Base-by-base conservation (phyloP, 1,140 invertebrate species). In the Octopus sinensis region DNA sequence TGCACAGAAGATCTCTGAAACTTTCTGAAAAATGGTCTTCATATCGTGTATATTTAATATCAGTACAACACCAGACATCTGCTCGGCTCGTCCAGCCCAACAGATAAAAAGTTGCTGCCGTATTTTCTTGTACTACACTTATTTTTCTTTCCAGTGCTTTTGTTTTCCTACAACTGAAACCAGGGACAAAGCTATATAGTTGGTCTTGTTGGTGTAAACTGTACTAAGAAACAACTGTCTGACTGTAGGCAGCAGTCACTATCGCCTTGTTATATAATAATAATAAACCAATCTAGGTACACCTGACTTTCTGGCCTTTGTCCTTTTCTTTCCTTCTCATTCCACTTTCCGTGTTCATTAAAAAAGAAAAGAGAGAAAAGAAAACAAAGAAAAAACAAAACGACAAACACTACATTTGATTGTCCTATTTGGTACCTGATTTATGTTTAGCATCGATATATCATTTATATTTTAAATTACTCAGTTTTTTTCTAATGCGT, bases 271-370 rank as follows among this genome's bases (percentile, higher is more conserved):
- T 43, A 43, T 73, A 73, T n/a, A 73, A 73, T 73, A 73, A 73
- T n/a, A 73, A 73, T 73, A 73, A 73, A 73, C 68, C 68, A 13
- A 73, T n/a, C 68, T 73, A 73, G 68, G 68, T 73, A 73, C 68
- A 73, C 30, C 30, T 73, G 68, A 73, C 68, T n/a, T 13, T 73
- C 30, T 73, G 5, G 17, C 5, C 13, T 73, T 73, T 73, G 68
- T 73, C 68, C 30, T 73, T 73, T 73, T 73, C 30, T 73, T 17
- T 73, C 30, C 30, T 73, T 17, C 13, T 17, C 30, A n/a, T 62
- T 62, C 17, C 56, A 1, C 17, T 62, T 62, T 62, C 30, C 30
- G 30, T 43, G 30, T 43, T 43, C 30, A 43, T 43, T 43, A 43
- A 43, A 43, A 43, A 43, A 43, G 3, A 43, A 43, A 43, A 43